These are phyloP conservation scores for Alouatta palliata DNA, from an alignment of 2,113 vertebrate genomes.

Conservation along the genomic window DNA sequence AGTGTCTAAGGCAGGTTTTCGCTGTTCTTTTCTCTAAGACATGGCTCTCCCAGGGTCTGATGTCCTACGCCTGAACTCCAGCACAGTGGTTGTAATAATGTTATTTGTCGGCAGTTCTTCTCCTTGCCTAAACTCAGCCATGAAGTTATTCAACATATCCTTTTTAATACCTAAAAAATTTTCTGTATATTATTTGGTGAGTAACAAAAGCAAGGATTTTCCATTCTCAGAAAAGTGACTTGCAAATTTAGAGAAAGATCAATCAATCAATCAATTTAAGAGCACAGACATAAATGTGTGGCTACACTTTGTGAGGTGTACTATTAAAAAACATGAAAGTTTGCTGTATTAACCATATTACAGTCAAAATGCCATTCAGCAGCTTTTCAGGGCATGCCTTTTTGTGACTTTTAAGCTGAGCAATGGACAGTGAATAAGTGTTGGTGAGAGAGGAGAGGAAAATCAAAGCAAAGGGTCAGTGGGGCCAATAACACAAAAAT, in stretches of 20 bases:
- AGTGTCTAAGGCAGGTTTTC: background rate
- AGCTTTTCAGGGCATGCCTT: background rate
- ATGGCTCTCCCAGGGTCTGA: background rate
- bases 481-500: background rate
- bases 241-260: background rate
- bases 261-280: background rate
- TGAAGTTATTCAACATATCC: background rate
- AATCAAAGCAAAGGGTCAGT: background rate
- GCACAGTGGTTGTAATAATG: background rate
- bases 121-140: background rate
- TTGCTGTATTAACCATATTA: background rate
- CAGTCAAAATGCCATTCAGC: background rate
- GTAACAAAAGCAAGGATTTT: background rate
- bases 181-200: background rate
- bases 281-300: background rate
- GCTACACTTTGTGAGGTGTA: background rate
- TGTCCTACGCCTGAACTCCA: background rate
- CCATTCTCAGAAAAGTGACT: background rate
- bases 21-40: background rate
- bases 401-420: background rate
- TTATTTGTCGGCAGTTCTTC: background rate
- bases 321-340: background rate
- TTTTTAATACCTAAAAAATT: background rate
- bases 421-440: background rate
- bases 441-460: background rate